Base-by-base conservation (phyloP, 2,888 invertebrate genomes). In the Apamea crenata region DNA sequence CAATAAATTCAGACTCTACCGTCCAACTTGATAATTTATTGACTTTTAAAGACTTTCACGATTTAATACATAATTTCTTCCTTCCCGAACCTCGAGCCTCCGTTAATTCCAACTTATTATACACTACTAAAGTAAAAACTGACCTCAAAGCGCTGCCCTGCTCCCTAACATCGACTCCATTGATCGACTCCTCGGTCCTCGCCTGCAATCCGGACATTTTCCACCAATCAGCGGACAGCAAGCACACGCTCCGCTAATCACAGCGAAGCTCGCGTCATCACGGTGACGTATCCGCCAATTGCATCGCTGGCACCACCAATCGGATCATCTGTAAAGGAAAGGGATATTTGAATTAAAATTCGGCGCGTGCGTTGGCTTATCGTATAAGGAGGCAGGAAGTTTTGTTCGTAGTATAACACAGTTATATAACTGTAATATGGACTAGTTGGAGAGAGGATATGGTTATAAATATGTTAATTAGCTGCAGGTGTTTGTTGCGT, bases 151-250 rank as follows among this genome's bases (percentile, higher is more conserved):
- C 96, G 86, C 94, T 97, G 79, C 97, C 97, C 87, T 96, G 96
- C 88, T 97, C 97, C 87, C 97, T 91, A 68, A 97, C 97, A 86
- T 97, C 97, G 75, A 97, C 96, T 70, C 97, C 96, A 89, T 96
- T 96, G 90, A 97, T 95, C 82, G 93, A 91, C 75, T 96, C 97
- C 77, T 96, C 97, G 69, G 89, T 93, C 89, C 95, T 94, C 83
- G 95, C 92, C 90, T 95, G 96, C 92, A 97, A 91, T 44, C 97
- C 97, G 80, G 97, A 97, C 97, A 97, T 97, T 86, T 93, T 95
- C 91, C 91, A 91, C 94, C 94, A 94, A 94, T 93, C 90, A 82
- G 90, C 81, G 84, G 90, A 87, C 84, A 85, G 85, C 90, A 88
- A 85, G 88, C 89, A 89, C 88, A 89, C 90, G 84, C 91, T 87